Percentiles rank a stretch among this genome's conserved stretches.
Evolutionary conservation across 2,797 vertebrate species (phyloP).

Genomic region (Phyllotis vaccarum): DNA sequence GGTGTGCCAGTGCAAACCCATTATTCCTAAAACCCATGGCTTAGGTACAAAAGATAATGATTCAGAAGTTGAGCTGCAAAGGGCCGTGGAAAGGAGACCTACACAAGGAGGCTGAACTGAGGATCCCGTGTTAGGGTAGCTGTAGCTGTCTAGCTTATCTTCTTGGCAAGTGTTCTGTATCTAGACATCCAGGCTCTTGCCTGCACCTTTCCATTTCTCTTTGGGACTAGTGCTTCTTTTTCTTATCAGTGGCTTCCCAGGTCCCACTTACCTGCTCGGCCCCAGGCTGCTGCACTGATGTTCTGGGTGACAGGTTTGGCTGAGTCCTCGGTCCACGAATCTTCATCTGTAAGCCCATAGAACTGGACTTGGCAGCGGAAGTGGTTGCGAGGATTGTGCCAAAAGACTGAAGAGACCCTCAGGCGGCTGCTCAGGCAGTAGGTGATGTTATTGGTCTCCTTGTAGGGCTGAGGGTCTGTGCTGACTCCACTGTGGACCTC

Average conservation of each 20-base stretch:
- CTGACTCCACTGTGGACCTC: slow-evolving; percentile 80
- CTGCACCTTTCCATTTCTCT: too few species aligned
- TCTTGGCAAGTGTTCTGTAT: neutral
- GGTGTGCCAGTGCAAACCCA: too few species aligned
- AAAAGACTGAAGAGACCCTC: slow-evolving; percentile 83
- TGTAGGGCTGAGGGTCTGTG: slow-evolving; percentile 78
- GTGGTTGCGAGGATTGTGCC: slow-evolving; percentile 81
- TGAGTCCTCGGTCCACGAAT: accelerated
- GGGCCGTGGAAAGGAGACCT: neutral
- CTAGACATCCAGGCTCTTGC: neutral
- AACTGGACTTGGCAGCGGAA: slow-evolving; percentile 85
- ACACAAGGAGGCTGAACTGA: neutral
- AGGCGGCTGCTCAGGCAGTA: slow-evolving; percentile 86
- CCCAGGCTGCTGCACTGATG: neutral
- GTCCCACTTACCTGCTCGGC: neutral
- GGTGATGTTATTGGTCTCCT: neutral
- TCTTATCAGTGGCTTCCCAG: slow-evolving; percentile 64
- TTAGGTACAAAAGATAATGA: neutral
- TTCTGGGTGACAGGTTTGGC: slow-evolving; percentile 37
- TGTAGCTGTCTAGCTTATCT: neutral
- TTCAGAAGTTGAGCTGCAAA: neutral
- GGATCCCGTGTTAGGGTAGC: neutral
- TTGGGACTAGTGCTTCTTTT: neutral
- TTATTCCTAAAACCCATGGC: too few species aligned
- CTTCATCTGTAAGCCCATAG: neutral